Percentiles rank a stretch among this genome's conserved stretches.
phyloP scores from a whole-genome alignment of 2,113 vertebrate species.

The Ploceus nigricollis region DNA sequence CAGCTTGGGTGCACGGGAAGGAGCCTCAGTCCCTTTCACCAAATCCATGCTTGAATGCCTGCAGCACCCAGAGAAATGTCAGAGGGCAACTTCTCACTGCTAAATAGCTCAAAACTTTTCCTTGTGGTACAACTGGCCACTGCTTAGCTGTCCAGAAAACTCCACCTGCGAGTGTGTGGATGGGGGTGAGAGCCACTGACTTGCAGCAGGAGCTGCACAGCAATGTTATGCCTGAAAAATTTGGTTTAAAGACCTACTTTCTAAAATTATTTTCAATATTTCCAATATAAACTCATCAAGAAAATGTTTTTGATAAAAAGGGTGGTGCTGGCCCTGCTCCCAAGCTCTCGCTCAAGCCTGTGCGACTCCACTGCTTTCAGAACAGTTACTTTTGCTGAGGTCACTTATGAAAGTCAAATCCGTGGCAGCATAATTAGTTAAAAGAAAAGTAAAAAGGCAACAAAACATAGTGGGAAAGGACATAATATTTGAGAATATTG shows the following conservation, averaged over 20 bases:
- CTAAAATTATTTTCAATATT: neutral
- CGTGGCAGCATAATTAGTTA: rapidly evolving
- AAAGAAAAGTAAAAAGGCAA: neutral
- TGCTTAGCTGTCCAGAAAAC: neutral
- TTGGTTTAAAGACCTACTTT: neutral
- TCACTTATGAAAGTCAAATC: rapidly evolving
- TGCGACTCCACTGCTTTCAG: neutral
- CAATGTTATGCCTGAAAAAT: rapidly evolving
- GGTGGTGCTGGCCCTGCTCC: neutral
- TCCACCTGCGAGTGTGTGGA: rapidly evolving
- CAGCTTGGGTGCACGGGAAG: neutral
- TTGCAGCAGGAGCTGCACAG: rapidly evolving
- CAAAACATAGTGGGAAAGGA: neutral
- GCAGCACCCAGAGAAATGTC: neutral
- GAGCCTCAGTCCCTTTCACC: neutral
- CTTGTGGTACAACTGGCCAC: rapidly evolving
- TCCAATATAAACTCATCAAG: neutral
- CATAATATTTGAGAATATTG: rapidly evolving
- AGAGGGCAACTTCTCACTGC: neutral
- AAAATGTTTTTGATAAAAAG: neutral
- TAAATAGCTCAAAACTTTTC: neutral
- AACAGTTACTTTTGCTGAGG: neutral
- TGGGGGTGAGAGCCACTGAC: rapidly evolving
- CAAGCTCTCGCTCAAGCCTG: rapidly evolving
- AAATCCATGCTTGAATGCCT: neutral